Conservation (phyloP, 1,140 invertebrate genomes). For the Arion vulgaris region DNA sequence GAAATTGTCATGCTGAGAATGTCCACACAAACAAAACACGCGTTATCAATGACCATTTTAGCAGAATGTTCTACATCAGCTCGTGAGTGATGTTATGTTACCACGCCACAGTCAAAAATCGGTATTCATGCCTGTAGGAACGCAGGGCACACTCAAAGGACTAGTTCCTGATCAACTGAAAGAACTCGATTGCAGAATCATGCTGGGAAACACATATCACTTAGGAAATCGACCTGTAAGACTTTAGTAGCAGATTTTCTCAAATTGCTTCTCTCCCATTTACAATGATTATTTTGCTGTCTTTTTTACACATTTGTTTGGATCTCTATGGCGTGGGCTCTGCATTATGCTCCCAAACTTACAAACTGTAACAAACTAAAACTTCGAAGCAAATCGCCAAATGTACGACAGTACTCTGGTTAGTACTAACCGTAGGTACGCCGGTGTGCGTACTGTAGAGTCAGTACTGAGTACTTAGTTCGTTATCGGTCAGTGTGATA, state of each 20-base stretch:
- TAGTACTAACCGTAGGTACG: no score
- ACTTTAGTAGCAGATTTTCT: constrained; percentile 1
- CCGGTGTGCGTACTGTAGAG: no score
- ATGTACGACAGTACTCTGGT: no score
- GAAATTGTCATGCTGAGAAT: constrained; percentile 48
- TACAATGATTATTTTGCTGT: no score
- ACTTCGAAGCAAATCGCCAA: no score
- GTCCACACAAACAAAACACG: constrained; percentile 55
- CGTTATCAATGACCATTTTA: constrained; percentile 80
- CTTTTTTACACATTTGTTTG: no score
- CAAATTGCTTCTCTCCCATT: no score
- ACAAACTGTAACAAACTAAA: no score
- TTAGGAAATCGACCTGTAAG: constrained; percentile 91
- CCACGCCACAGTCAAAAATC: constrained; percentile 88
- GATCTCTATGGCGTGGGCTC: no score
- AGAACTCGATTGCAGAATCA: constrained; percentile 90
- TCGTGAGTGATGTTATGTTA: constrained; percentile 83
- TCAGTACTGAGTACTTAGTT: no score
- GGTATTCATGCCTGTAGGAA: constrained; percentile 98
- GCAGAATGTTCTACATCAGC: constrained; percentile 87
- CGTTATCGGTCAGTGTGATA: no score
- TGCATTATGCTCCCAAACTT: no score
- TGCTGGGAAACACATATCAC: constrained; percentile 98
- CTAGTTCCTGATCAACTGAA: constrained; percentile 93
- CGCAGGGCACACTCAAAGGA: constrained; percentile 96